These are phyloP conservation scores for Yponomeuta malinellus DNA, from an alignment of 2,888 invertebrate genomes.

Conservation along the genomic window DNA sequence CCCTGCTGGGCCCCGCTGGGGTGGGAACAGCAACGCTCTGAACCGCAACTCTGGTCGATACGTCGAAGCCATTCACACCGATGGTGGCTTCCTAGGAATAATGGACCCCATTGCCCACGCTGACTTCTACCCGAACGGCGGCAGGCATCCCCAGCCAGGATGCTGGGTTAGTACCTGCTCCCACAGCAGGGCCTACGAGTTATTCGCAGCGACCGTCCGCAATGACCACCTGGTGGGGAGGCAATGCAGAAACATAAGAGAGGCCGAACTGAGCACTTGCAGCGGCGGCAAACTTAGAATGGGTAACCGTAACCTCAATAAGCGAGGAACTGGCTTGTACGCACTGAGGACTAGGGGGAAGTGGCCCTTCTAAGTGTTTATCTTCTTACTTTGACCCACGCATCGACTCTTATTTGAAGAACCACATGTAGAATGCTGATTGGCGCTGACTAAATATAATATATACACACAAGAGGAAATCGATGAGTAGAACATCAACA, in stretches of 20 bases:
- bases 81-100: conserved; percentile 50
- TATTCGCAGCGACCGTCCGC: conserved; percentile 47
- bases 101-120: conserved; percentile 40
- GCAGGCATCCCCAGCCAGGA: conserved; percentile 51
- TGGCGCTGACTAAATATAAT: not conserved
- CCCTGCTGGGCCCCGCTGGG: conserved; percentile 54
- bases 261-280: conserved; percentile 40
- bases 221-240: conserved; percentile 42
- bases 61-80: conserved; percentile 60
- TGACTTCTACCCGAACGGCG: conserved; percentile 64
- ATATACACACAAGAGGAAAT: not conserved
- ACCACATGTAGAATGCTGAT: not conserved
- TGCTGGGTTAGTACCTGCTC: conserved; percentile 48
- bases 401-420: no score
- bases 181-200: conserved; percentile 42
- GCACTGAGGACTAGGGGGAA: not conserved
- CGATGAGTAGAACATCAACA: not conserved
- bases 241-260: conserved; percentile 34
- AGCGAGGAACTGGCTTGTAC: conserved; percentile 37
- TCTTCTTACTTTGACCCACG: not conserved
- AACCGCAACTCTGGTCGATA: conserved; percentile 39
- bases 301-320: conserved; percentile 42
- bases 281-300: conserved; percentile 33
- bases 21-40: conserved; percentile 39
- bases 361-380: not conserved